Percentiles rank a stretch among this genome's conserved stretches.
Conservation (phyloP, 2,113 vertebrate species). For the Neogobius melanostomus region DNA sequence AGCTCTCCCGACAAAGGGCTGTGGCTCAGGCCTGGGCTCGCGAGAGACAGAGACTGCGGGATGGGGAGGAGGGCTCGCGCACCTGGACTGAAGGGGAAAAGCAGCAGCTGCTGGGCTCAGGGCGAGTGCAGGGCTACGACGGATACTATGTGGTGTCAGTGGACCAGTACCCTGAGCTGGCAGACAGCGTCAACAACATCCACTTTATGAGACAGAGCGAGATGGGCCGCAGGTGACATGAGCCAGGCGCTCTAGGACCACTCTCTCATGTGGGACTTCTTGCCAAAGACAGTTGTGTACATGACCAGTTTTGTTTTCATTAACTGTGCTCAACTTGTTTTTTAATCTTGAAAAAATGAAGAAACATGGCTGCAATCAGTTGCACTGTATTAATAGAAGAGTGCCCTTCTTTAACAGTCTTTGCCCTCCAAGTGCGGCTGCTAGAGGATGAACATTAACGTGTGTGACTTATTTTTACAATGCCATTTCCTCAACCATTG, state of each 20-base stretch:
- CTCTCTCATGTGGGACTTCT: constrained; percentile 76
- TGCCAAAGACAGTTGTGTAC: constrained; percentile 98
- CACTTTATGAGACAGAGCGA: constrained; percentile 99
- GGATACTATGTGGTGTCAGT: constrained; percentile 94
- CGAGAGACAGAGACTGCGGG: constrained; percentile 92
- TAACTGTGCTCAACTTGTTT: constrained; percentile 82
- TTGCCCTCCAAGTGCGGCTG: constrained; percentile 82
- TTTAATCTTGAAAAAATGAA: constrained; percentile 69
- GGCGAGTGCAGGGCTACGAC: constrained; percentile 92
- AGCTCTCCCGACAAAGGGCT: constrained; percentile 88
- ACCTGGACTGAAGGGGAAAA: constrained; percentile 95
- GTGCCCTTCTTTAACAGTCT: constrained; percentile 83
- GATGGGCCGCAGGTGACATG: constrained; percentile 99
- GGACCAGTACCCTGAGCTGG: constrained; percentile 96
- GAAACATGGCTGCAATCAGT: constrained; percentile 74
- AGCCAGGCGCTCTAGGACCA: constrained; percentile 52
- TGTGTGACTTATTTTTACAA: constrained; percentile 82
- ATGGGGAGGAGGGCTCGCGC: constrained; percentile 92
- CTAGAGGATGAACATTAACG: constrained; percentile 80
- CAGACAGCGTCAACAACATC: constrained; percentile 96
- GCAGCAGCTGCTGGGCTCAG: constrained; percentile 89
- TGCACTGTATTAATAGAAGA: constrained; percentile 84
- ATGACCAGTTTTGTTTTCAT: constrained; percentile 81
- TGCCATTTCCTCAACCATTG: constrained; percentile 70
- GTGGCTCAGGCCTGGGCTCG: constrained; percentile 87